Evolutionary conservation across 2,113 vertebrate species (phyloP), one percentile per base, ranked within the genome.

Genomic region (Gobius niger): DNA sequence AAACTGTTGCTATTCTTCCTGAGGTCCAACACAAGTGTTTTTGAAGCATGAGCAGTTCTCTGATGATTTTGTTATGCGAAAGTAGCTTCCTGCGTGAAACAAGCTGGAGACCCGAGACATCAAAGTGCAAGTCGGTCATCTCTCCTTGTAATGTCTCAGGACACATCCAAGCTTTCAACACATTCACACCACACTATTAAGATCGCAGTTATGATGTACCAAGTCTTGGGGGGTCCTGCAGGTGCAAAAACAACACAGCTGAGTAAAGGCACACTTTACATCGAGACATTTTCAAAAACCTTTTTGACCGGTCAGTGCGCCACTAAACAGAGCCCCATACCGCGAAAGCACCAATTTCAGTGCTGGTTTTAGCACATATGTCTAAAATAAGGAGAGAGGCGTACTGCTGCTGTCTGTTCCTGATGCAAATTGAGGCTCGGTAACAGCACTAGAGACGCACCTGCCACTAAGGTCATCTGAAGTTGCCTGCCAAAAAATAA

Each of bases 401-500:
- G 71, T 44, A 12, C 50, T 14, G 18, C 9, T 9, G 63, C 75
- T 73, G 81, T 84, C 80, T 77, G 75, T 61, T 63, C 71, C 15
- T 1, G 70, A 81, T 74, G 75, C 80, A 87, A 87, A 85, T 77
- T 60, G 44, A 78, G 49, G 15, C 70, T 62, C 19, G 54, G 72
- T 69, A 67, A 24, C 63, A 14, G 67, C 18, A 65, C 60, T 70
- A 68, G 63, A 83, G 68, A 82, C 80, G 12, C 70, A 85, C 73
- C 86, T 82, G 80, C 68, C 73, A 72, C 67, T 14, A 74, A 81
- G 70, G 68, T 68, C 75, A 88, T 85, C 82, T 88, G 73, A 89
- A 87, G 78, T 76, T 82, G 68, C 67, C 80, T 81, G 78, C 77
- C 68, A 57, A 77, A 82, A 83, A 75, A 78, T 67, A 61, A 81